Base-by-base conservation (phyloP, 1,140 invertebrate genomes). In the Drosophila albomicans region DNA sequence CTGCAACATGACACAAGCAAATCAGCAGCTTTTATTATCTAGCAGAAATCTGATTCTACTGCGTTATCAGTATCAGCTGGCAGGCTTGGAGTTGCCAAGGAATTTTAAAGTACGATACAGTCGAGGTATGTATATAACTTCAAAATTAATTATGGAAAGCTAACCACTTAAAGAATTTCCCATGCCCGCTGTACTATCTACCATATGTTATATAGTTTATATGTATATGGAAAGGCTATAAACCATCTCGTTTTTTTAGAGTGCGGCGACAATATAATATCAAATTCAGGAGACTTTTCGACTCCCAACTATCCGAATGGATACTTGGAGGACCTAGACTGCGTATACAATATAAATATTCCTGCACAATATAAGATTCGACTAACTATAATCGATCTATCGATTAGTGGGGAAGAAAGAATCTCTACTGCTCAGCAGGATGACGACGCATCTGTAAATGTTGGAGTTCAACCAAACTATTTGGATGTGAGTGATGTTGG, bases 291-390 rank as follows among this genome's bases (percentile, higher is more conserved):
- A 5, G 20, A 94, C 0, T 91, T 98, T 1, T 93, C 92, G 41
- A 97, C 96, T 2, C 97, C 97, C 0, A 95, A 95, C 54, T 98
- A 97, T 93, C 98, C 98, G 0, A 93, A 95, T 6, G 91, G 90
- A 49, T 98, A 97, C 92, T 95, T 95, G 0, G 93, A 92, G 35
- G 94, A 95, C 49, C 93, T 94, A 64, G 93, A 94, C 25, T 99
- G 98, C 84, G 93, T 94, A 7, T 99, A 97, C 93, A 92, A 95
- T n/a, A 96, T 99, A 49, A 91, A 91, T 5, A 95, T 95, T 28
- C 94, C 94, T 1, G 76, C 94, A 94, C 1, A 95, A 94, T 89
- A 92, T 94, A 1, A 95, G 35, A 38, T 97, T 48, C 81, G 93
- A 7, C 80, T 98, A 1, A 93, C 93, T 4, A 95, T 98, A 82